Evolutionary conservation across 1,140 invertebrate genomes (phyloP).

Genomic region (Trypoxylus dichotomus): DNA sequence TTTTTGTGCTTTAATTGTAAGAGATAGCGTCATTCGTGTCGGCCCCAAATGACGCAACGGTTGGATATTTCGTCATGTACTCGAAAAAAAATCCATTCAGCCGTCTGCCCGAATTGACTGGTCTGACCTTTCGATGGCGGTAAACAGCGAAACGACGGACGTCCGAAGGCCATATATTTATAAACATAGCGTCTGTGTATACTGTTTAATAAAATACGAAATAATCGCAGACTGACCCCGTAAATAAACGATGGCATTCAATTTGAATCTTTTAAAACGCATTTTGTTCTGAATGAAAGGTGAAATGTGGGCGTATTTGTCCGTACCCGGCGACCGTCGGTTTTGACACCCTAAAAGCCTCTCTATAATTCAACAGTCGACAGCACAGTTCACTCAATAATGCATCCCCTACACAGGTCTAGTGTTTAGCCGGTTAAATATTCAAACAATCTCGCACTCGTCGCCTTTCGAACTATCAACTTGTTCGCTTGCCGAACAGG

Average conservation of each 20-base stretch:
- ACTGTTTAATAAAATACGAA: conserved; percentile 21
- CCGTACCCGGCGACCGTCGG: background rate
- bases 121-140: background rate
- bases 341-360: conserved; percentile 34
- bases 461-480: conserved; percentile 26
- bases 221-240: conserved; percentile 17
- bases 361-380: conserved; percentile 32
- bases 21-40: background rate
- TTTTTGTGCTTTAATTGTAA: background rate
- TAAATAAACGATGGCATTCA: conserved; percentile 2
- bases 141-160: background rate
- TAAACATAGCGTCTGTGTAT: conserved; percentile 18
- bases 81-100: conserved; percentile 1
- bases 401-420: conserved; percentile 29
- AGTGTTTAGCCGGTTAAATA: conserved; percentile 34
- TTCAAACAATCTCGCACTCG: conserved; percentile 19
- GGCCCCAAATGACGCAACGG: background rate
- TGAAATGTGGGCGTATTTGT: conserved; percentile 6
- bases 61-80: background rate
- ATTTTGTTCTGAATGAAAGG: conserved; percentile 23
- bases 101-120: conserved; percentile 8
- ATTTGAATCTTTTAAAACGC: conserved; percentile 18
- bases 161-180: conserved; percentile 23
- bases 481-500: background rate
- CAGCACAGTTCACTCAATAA: conserved; percentile 33